These are phyloP conservation scores for Sycobia sp. DNA, from an alignment of 1,140 invertebrate genomes.

Conservation along the genomic window DNA sequence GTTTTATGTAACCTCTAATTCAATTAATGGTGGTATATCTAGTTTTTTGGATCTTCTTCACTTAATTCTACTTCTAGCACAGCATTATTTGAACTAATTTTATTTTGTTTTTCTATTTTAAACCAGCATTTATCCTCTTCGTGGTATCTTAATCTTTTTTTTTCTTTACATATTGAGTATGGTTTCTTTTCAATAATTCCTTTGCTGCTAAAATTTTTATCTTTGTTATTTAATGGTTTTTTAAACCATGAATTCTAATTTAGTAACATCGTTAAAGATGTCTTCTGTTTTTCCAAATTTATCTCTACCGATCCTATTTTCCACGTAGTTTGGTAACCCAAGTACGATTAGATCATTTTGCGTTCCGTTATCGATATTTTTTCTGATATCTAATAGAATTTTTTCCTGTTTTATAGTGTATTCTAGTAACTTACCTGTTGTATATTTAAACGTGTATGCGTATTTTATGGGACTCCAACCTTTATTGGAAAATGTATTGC, in stretches of 20 bases:
- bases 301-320: too few relatives aligned
- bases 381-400: constrained; percentile 36
- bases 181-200: constrained; percentile 24
- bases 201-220: too few relatives aligned
- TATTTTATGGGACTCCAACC: constrained; percentile 39
- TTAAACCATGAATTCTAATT: constrained; percentile 26
- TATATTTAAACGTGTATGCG: too few relatives aligned
- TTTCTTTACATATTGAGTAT: constrained; percentile 18
- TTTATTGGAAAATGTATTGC: constrained; percentile 42
- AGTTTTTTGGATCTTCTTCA: too few relatives aligned
- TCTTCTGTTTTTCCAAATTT: too few relatives aligned
- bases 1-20: constrained; percentile 38
- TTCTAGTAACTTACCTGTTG: constrained; percentile 33
- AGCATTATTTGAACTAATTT: constrained; percentile 23
- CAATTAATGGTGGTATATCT: constrained; percentile 12
- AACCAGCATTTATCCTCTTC: neutral
- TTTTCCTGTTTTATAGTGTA: too few relatives aligned
- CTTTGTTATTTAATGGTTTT: too few relatives aligned
- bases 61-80: constrained; percentile 30
- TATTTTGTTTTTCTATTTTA: neutral
- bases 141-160: neutral
- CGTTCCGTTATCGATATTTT: constrained; percentile 31
- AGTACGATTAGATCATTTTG: constrained; percentile 36
- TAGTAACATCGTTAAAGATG: too few relatives aligned
- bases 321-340: too few relatives aligned